Evolutionary conservation across 2,797 vertebrate genomes (phyloP).

Genomic region (Phylloscopus collybita): DNA sequence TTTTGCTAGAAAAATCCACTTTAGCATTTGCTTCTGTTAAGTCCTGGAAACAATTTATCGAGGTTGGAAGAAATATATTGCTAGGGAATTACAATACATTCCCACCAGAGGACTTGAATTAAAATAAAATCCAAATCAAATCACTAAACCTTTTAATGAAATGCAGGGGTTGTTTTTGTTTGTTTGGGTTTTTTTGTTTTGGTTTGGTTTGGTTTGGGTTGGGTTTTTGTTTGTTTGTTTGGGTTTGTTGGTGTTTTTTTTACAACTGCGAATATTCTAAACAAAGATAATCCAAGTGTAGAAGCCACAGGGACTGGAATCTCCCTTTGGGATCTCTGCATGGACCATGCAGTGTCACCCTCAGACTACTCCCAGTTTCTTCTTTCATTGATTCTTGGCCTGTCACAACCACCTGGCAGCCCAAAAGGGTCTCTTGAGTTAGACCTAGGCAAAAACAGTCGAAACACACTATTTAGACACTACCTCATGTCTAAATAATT

Average conservation of each 20-base stretch:
- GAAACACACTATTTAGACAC: neutral
- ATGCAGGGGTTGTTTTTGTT: no score
- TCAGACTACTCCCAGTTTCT: neutral
- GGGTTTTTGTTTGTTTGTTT: no score
- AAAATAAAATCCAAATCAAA: neutral
- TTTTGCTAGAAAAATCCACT: neutral
- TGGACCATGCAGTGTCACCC: neutral
- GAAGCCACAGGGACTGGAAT: neutral
- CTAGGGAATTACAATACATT: neutral
- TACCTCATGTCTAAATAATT: neutral
- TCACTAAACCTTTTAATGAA: neutral
- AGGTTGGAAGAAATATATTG: neutral
- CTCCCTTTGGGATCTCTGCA: neutral
- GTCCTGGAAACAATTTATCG: neutral
- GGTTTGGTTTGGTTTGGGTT: no score
- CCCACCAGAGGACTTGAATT: neutral
- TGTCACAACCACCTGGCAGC: neutral
- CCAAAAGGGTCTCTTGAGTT: neutral
- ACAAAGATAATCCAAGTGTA: neutral
- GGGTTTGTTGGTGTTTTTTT: neutral
- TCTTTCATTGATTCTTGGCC: neutral
- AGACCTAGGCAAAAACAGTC: neutral
- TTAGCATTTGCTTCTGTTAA: neutral
- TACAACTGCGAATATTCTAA: neutral
- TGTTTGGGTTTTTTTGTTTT: no score